A percentile compares a stretch with the other conserved stretches of the same genome.
These are phyloP conservation scores for Papilio dardanus DNA, from an alignment of 1,140 invertebrate species.

Conservation along the genomic window DNA sequence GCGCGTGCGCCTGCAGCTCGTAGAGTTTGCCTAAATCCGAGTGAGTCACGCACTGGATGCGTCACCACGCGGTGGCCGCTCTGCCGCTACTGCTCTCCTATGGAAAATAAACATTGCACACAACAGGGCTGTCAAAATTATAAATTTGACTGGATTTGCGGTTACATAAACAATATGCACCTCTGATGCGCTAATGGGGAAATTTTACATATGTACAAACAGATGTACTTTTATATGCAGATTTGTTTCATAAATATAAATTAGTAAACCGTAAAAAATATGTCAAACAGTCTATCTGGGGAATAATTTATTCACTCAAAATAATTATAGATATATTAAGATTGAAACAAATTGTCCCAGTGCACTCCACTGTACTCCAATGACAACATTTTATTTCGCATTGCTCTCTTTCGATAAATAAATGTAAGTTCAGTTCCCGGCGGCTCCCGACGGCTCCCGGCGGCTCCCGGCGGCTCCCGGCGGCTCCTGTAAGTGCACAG, in stretches of 20 bases:
- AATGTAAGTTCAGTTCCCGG: background rate
- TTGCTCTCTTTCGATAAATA: background rate
- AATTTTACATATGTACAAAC: too few relatives aligned
- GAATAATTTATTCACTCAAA: too few relatives aligned
- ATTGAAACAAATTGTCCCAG: background rate
- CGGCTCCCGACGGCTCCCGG: background rate
- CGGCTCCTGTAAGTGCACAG: slow-evolving; percentile 7
- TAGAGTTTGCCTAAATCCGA: slow-evolving; percentile 21
- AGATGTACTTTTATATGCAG: too few relatives aligned
- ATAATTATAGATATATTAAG: background rate
- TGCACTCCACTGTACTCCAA: background rate
- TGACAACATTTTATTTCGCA: background rate
- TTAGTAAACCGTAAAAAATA: too few relatives aligned
- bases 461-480: background rate
- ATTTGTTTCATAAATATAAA: too few relatives aligned
- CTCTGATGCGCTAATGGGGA: too few relatives aligned
- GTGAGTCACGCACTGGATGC: slow-evolving; percentile 30
- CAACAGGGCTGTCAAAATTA: slow-evolving; percentile 1
- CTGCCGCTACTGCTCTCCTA: slow-evolving; percentile 17
- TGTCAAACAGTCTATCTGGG: too few relatives aligned
- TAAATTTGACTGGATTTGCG: background rate
- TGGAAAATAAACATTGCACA: slow-evolving; percentile 35
- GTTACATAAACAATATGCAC: too few relatives aligned
- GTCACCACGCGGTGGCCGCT: slow-evolving; percentile 32
- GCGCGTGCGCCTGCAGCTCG: background rate